phyloP scores from a whole-genome alignment of 2,113 vertebrate genomes.

The Sinocyclocheilus maitianheensis region DNA sequence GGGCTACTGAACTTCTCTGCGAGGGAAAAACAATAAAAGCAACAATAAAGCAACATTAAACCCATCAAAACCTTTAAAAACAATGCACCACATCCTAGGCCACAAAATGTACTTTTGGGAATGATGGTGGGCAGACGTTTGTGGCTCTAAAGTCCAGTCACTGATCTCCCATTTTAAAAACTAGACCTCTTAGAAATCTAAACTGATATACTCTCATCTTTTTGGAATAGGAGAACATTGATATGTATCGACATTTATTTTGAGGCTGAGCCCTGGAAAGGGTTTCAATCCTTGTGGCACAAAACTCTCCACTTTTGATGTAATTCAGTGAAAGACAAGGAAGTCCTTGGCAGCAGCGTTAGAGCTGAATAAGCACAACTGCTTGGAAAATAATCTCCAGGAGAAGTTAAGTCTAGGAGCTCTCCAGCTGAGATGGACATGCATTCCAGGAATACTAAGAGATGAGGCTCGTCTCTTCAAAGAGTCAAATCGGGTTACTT shows the following conservation, averaged over 20 bases:
- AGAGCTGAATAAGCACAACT: constrained; percentile 22
- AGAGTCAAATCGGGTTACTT: constrained; percentile 1
- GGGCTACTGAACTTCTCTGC: constrained; percentile 51
- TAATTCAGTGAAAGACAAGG: constrained; percentile 30
- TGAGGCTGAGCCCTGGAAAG: constrained; percentile 61
- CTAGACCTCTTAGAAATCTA: constrained; percentile 67
- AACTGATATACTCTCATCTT: constrained; percentile 55
- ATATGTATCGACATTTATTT: constrained; percentile 77
- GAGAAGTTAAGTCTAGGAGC: constrained; percentile 3
- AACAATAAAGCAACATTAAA: constrained; percentile 43
- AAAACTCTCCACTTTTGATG: constrained; percentile 47
- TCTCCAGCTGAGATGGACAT: constrained; percentile 47
- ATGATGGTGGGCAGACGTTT: constrained; percentile 22
- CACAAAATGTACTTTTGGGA: constrained; percentile 42
- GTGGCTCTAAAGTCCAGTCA: constrained; percentile 27
- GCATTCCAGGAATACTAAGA: constrained; percentile 50
- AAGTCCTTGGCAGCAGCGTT: constrained; percentile 14
- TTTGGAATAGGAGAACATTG: constrained; percentile 67
- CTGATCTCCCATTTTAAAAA: constrained; percentile 65
- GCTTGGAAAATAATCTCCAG: constrained; percentile 14
- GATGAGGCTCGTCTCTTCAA: constrained; percentile 43
- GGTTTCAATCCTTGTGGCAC: constrained; percentile 47
- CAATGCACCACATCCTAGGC: constrained; percentile 69
- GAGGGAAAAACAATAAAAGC: background rate
- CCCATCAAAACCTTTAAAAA: constrained; percentile 18